A percentile compares a stretch with the other conserved stretches of the same genome.
Evolutionary conservation across 2,888 invertebrate genomes (phyloP).

Genomic region (Macrophya annulata): DNA sequence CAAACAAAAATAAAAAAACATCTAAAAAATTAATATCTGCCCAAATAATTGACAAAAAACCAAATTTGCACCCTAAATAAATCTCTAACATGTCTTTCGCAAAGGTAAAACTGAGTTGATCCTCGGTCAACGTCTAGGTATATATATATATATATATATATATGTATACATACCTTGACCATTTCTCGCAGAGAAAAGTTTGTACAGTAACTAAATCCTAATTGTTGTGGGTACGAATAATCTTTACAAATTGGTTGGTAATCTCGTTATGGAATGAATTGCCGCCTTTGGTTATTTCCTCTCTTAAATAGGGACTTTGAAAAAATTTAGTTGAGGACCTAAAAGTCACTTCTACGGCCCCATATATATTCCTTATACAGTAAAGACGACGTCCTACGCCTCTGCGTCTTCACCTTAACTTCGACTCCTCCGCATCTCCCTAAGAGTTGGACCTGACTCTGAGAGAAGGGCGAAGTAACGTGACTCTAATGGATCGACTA

Average conservation of each 20-base stretch:
- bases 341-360: neutral
- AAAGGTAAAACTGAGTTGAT: conserved; percentile 4
- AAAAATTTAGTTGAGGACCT: neutral
- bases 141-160: no score
- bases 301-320: neutral
- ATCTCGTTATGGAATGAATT: conserved; percentile 68
- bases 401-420: conserved; percentile 58
- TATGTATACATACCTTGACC: neutral
- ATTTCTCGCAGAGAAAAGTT: neutral
- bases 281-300: conserved; percentile 31
- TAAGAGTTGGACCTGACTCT: conserved; percentile 42
- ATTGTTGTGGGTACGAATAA: conserved; percentile 55
- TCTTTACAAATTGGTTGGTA: conserved; percentile 70
- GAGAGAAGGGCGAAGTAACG: conserved; percentile 8
- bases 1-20: neutral
- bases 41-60: neutral
- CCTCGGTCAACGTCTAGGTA: neutral
- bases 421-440: conserved; percentile 53
- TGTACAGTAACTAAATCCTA: neutral
- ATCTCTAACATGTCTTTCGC: neutral
- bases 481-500: conserved; percentile 68
- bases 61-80: neutral
- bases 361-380: neutral
- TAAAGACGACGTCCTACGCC: conserved; percentile 46
- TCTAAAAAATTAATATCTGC: neutral